phyloP scores from a whole-genome alignment of 2,888 invertebrate species.

The Ashinkailepas kermadecensis region DNA sequence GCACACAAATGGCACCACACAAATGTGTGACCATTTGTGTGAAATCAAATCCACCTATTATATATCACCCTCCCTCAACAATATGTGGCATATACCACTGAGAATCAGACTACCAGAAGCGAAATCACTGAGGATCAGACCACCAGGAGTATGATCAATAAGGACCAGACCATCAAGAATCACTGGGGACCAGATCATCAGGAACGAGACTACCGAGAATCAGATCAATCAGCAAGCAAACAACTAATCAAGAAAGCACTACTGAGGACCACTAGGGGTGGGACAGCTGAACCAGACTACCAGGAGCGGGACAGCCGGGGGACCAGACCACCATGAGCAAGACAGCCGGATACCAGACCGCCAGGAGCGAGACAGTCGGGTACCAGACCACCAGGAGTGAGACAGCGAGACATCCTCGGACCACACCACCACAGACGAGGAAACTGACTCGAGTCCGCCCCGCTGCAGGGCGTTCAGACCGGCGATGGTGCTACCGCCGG shows the following conservation, averaged over 20 bases:
- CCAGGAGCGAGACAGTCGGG: background rate
- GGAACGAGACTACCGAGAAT: background rate
- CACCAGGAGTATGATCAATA: background rate
- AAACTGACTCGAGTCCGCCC: constrained; percentile 7
- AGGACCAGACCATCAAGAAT: background rate
- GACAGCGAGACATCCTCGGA: background rate
- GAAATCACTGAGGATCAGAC: too few relatives aligned
- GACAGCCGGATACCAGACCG: background rate
- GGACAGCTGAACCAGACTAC: background rate
- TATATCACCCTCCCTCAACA: too few relatives aligned
- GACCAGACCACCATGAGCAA: background rate
- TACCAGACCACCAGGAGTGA: background rate
- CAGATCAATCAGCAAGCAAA: background rate
- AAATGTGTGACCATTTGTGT: too few relatives aligned
- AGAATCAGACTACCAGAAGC: background rate
- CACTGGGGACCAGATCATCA: background rate
- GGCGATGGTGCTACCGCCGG: constrained; percentile 13
- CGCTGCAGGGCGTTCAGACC: constrained; percentile 12
- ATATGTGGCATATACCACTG: background rate
- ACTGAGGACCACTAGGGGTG: background rate
- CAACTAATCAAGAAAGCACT: background rate
- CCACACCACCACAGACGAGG: background rate
- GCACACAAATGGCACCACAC: too few relatives aligned
- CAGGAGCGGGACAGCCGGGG: background rate
- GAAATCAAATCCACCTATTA: too few relatives aligned